These are phyloP conservation scores for Heterotilapia buettikoferi DNA, from an alignment of 2,113 vertebrate species.

Conservation along the genomic window DNA sequence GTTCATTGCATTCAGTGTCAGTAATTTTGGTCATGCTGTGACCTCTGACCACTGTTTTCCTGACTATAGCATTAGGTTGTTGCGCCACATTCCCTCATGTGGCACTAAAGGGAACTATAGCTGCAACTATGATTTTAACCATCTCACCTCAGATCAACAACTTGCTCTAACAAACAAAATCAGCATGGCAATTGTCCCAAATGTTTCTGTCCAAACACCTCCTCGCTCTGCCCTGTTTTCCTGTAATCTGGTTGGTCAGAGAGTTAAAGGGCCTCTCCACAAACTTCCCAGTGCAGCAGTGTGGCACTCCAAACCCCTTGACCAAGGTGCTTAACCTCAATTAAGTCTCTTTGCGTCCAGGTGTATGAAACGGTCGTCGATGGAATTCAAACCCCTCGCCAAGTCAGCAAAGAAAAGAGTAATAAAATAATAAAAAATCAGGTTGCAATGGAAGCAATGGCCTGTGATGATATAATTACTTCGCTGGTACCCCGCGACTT, in stretches of 20 bases:
- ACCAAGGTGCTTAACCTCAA: constrained; percentile 45
- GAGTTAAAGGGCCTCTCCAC: neutral
- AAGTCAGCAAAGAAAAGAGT: neutral
- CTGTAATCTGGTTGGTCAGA: neutral
- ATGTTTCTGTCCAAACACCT: neutral
- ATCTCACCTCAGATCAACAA: neutral
- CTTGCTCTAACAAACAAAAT: neutral
- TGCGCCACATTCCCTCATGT: neutral
- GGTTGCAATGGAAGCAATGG: constrained; percentile 6
- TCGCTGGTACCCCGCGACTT: neutral
- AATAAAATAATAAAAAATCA: constrained; percentile 8
- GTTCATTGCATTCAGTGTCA: neutral
- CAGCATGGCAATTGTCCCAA: neutral
- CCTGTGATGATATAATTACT: constrained; percentile 36
- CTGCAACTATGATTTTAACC: neutral
- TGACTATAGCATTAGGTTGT: neutral
- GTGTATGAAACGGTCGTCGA: neutral
- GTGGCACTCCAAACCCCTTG: constrained; percentile 19
- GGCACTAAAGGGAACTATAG: neutral
- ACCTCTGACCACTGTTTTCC: neutral
- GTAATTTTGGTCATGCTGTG: neutral
- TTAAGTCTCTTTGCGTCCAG: constrained; percentile 7
- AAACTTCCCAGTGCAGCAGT: constrained; percentile 3
- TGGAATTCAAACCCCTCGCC: constrained; percentile 1
- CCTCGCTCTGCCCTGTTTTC: neutral